These are phyloP conservation scores for Caenorhabditis japonica DNA, from an alignment of 2,888 invertebrate genomes.

Conservation along the genomic window DNA sequence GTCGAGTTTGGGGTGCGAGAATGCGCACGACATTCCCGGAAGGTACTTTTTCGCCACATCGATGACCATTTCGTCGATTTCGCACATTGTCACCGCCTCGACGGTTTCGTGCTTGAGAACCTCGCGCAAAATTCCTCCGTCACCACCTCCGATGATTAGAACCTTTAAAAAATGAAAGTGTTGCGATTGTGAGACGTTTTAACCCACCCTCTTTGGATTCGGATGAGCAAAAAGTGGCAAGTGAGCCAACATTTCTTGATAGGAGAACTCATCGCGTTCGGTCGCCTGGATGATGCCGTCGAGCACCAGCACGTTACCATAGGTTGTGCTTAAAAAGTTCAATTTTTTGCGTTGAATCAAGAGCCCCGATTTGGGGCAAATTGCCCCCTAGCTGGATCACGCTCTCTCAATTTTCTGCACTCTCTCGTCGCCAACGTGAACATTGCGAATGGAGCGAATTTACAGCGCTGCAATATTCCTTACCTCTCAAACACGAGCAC, in stretches of 20 bases:
- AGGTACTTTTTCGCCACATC: constrained; percentile 88
- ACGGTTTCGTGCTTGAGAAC: constrained; percentile 91
- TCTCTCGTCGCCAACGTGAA: too few species aligned
- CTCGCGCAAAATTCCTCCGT: constrained; percentile 96
- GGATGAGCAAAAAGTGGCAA: constrained; percentile 92
- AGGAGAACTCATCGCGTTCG: constrained; percentile 94
- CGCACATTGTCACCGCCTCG: constrained; percentile 89
- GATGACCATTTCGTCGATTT: constrained; percentile 93
- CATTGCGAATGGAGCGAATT: too few species aligned
- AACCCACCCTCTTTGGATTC: constrained; percentile 85
- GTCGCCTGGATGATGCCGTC: constrained; percentile 98
- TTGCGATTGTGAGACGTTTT: not conserved
- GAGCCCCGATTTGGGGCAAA: not conserved
- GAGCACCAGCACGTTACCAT: constrained; percentile 89
- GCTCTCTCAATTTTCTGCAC: too few species aligned
- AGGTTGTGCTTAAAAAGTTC: constrained; percentile 81
- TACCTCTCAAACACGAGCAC: constrained; percentile 87
- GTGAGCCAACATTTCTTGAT: constrained; percentile 98
- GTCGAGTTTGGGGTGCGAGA: constrained; percentile 86
- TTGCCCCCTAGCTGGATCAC: not conserved
- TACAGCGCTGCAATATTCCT: not conserved
- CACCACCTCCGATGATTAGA: constrained; percentile 95
- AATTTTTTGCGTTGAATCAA: not conserved
- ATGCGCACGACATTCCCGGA: constrained; percentile 91
- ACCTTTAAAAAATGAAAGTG: constrained; percentile 79